Base-by-base conservation (phyloP, 1,140 invertebrate species). In the Drosophila serrata region DNA sequence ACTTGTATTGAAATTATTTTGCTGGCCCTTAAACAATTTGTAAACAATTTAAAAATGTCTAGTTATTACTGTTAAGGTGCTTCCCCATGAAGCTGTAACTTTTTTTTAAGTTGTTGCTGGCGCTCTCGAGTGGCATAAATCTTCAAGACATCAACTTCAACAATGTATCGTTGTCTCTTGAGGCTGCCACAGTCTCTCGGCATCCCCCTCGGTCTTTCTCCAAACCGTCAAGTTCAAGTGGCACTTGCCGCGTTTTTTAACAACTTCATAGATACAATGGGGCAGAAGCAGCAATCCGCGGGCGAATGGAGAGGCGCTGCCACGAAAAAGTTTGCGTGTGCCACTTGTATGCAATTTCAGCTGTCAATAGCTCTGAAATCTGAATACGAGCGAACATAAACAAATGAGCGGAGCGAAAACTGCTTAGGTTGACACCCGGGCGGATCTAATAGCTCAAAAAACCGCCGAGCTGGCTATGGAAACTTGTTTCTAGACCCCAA, bases 171-270 rank as follows among this genome's bases (percentile, higher is more conserved):
- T 45, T 46, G 77, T 80, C 61, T 72, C 74, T 81, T 39, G 72
- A 81, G 79, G 43, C 75, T 72, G 72, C 37, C 67, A 73, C 69
- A 60, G 22, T 37, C 53, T 51, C 81, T 64, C 51, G 67, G 51
- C 40, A 27, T 37, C 37, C 57, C 9, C 40, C 24, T n/a, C 22
- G 42, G 46, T 42, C 48, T 58, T 67, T 48, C 64, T 59, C 56
- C n/a, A 53, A 69, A 63, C 43, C 63, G 79, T 77, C 79, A 80
- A 74, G 75, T 79, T 88, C 68, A 70, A 88, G 84, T 75, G 84
- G 76, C 85, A 79, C 85, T 90, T 84, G 85, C 82, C 85, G 85
- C 73, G 45, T 77, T 75, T 84, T 88, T 88, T 84, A 88, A 88
- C 84, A 81, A 81, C 84, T 88, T 88, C 69, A 88, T 88, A 64